Conservation (phyloP, 2,797 vertebrate species). For the Urosaurus nigricauda region DNA sequence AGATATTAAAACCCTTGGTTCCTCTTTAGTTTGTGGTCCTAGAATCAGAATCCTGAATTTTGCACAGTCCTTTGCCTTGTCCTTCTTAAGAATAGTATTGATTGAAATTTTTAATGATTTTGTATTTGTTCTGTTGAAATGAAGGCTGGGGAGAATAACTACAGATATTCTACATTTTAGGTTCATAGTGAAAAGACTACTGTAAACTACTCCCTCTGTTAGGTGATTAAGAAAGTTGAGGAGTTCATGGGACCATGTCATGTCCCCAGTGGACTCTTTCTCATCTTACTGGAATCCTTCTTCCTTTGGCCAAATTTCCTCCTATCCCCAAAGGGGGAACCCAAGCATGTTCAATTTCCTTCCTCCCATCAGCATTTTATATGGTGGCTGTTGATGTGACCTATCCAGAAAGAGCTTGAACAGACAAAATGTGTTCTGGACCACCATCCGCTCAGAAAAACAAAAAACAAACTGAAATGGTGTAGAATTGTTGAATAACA, state of each 20-base stretch:
- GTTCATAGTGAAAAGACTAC: conserved; percentile 34
- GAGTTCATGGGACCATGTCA: conserved; percentile 46
- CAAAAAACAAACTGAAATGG: neutral
- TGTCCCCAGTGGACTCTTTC: conserved; percentile 12
- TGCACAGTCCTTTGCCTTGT: conserved; percentile 3
- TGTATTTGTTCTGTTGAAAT: neutral
- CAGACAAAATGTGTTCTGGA: neutral
- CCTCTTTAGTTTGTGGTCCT: conserved; percentile 18
- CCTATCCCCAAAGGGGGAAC: conserved; percentile 30
- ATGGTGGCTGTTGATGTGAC: neutral
- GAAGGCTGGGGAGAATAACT: neutral
- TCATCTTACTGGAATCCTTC: conserved; percentile 25
- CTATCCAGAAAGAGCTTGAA: neutral
- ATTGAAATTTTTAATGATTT: neutral
- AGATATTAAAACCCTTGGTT: conserved; percentile 46
- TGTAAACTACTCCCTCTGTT: conserved; percentile 45
- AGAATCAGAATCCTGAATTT: conserved; percentile 20
- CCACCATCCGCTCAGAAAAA: neutral
- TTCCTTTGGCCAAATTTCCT: conserved; percentile 16
- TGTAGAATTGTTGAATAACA: neutral
- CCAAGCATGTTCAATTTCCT: conserved; percentile 5
- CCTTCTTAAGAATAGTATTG: neutral
- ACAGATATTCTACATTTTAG: neutral
- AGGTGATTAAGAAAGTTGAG: conserved; percentile 38
- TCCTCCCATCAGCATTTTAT: neutral